These are phyloP conservation scores for Amia ocellicauda DNA, from an alignment of 2,113 vertebrate genomes.

Conservation along the genomic window DNA sequence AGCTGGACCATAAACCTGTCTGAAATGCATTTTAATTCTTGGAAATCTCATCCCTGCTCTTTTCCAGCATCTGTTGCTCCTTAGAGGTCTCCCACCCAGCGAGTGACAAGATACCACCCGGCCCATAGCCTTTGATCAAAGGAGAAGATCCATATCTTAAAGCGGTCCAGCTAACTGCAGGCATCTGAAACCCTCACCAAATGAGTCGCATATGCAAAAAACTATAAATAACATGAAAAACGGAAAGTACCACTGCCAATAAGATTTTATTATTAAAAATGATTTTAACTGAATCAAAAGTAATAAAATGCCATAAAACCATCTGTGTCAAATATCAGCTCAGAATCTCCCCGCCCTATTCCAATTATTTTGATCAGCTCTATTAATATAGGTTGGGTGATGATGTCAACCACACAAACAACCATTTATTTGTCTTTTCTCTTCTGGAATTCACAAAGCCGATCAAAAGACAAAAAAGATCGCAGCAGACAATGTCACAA, in stretches of 20 bases:
- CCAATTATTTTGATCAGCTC: neutral
- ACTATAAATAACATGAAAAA: neutral
- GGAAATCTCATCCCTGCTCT: neutral
- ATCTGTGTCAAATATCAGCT: no score
- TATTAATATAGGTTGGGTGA: conserved; percentile 8
- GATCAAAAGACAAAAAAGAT: conserved; percentile 33
- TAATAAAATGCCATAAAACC: no score
- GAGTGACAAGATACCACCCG: conserved; percentile 13
- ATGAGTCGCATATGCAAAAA: neutral
- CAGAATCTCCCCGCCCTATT: no score
- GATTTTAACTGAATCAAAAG: no score
- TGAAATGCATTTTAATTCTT: neutral
- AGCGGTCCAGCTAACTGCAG: conserved; percentile 17
- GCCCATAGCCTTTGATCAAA: conserved; percentile 15
- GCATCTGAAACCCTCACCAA: conserved; percentile 16
- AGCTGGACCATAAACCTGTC: no score
- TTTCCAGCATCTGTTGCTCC: conserved; percentile 17
- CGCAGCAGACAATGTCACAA: conserved; percentile 42
- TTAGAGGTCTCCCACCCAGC: neutral
- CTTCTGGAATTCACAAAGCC: conserved; percentile 20
- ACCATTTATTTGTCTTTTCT: no score
- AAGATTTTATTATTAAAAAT: no score
- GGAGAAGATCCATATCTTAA: conserved; percentile 18
- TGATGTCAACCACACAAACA: conserved; percentile 11
- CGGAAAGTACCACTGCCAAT: no score